phyloP scores from a whole-genome alignment of 2,113 vertebrate species.

The Aplodontia rufa region DNA sequence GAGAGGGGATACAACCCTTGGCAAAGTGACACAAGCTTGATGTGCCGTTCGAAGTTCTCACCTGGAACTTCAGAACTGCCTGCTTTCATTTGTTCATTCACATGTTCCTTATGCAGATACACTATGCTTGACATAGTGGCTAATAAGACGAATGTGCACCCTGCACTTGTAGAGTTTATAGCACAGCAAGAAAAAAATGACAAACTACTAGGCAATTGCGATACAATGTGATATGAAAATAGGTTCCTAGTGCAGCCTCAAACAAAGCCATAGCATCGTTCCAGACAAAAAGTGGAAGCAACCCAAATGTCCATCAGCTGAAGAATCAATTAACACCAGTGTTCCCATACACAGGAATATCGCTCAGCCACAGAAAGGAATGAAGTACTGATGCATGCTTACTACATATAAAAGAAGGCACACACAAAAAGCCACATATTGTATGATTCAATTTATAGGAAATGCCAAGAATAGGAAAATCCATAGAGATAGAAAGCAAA shows the following conservation, averaged over 20 bases:
- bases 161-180: neutral
- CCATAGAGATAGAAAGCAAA: neutral
- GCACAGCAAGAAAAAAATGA: neutral
- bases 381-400: neutral
- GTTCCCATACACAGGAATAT: neutral
- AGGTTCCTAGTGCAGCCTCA: neutral
- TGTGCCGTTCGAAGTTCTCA: neutral
- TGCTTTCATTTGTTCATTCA: slow-evolving; percentile 31
- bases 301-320: neutral
- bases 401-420: neutral
- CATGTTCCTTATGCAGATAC: neutral
- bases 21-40: neutral
- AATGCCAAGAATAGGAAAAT: neutral
- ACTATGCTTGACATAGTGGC: neutral
- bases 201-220: neutral
- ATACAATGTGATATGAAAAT: neutral
- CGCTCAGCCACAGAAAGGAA: neutral
- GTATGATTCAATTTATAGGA: neutral
- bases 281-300: neutral
- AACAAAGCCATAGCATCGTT: neutral
- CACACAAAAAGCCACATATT: neutral
- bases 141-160: neutral
- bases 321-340: neutral
- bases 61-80: slow-evolving; percentile 39
- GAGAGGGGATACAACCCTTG: neutral